Conservation (phyloP, 2,888 invertebrate species). For the Boloria selene region DNA sequence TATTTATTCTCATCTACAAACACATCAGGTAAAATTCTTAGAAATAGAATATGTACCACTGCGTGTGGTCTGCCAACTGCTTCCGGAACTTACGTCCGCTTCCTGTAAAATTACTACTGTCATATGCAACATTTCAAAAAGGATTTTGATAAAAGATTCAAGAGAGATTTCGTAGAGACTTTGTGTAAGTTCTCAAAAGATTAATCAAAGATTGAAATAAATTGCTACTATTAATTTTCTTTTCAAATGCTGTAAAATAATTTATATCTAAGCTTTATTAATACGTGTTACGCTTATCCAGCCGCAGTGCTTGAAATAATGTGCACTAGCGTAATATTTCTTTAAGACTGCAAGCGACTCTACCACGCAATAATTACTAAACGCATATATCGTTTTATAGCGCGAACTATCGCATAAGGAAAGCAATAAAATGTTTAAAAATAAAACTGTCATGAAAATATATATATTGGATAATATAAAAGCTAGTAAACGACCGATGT, state of each 20-base stretch:
- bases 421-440: conserved; percentile 43
- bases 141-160: no score
- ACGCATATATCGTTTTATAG: conserved; percentile 34
- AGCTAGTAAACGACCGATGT: conserved; percentile 49
- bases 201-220: conserved; percentile 12
- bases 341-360: conserved; percentile 33
- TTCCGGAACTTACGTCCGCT: conserved; percentile 25
- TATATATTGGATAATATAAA: conserved; percentile 49
- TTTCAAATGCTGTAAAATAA: conserved; percentile 30
- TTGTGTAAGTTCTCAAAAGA: neutral
- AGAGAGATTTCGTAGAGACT: no score
- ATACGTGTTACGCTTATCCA: conserved; percentile 36
- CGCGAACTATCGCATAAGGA: conserved; percentile 39
- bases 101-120: conserved; percentile 5
- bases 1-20: neutral
- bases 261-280: conserved; percentile 37
- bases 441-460: conserved; percentile 50
- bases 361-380: conserved; percentile 38
- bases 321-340: conserved; percentile 33
- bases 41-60: conserved; percentile 10
- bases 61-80: conserved; percentile 15
- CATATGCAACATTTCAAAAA: no score
- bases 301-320: conserved; percentile 29
- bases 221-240: conserved; percentile 30
- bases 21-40: neutral